A percentile compares a stretch with the other conserved stretches of the same genome.
These are phyloP conservation scores for Bothrops jararaca DNA, from an alignment of 2,113 vertebrate genomes.

Conservation along the genomic window DNA sequence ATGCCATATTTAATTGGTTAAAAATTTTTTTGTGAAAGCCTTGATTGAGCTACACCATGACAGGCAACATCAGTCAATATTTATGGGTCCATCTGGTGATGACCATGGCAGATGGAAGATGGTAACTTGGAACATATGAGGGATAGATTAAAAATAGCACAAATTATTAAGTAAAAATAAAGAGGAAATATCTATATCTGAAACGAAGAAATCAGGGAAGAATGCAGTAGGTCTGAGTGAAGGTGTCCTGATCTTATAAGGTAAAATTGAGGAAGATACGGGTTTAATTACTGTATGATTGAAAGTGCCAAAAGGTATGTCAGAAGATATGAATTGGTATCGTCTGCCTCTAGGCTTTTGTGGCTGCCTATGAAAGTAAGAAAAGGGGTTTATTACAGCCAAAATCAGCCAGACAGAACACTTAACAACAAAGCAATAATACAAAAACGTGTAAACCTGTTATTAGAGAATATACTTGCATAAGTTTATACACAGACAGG, in stretches of 20 bases:
- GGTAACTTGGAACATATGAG: background rate
- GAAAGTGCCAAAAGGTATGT: background rate
- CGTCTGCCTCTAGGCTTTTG: background rate
- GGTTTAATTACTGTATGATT: background rate
- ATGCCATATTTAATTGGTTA: background rate
- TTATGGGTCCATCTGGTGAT: background rate
- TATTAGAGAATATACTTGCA: background rate
- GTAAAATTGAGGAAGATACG: background rate
- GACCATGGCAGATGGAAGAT: background rate
- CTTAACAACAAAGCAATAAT: background rate
- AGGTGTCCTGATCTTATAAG: background rate
- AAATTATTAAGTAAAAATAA: background rate
- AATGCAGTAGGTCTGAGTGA: background rate
- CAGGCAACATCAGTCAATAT: background rate
- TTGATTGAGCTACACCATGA: background rate
- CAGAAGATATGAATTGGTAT: background rate
- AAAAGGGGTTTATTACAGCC: background rate
- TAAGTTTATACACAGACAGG: background rate
- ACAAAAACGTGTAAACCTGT: background rate
- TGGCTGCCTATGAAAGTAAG: background rate
- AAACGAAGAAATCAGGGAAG: background rate
- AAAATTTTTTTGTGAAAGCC: background rate
- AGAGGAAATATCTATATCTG: background rate
- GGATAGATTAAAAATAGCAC: background rate
- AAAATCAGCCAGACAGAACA: background rate